phyloP scores from a whole-genome alignment of 1,140 invertebrate genomes.

The Caenorhabditis latens region DNA sequence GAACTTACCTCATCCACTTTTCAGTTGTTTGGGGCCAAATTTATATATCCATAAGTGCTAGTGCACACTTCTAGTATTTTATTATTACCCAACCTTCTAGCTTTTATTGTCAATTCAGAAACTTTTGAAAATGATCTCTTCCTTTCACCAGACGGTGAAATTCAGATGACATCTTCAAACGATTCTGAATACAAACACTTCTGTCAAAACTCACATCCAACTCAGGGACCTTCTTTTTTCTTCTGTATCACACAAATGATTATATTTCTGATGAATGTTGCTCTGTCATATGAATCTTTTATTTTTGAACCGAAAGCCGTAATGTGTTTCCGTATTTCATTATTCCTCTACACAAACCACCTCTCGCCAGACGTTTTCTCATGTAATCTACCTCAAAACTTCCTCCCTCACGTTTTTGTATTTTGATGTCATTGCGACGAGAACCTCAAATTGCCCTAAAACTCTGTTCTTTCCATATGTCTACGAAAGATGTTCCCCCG shows the following conservation, averaged over 20 bases:
- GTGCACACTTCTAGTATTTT: conserved; percentile 46
- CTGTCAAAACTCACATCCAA: conserved; percentile 44
- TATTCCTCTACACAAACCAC: neutral
- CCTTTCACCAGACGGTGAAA: too few species aligned
- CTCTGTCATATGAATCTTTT: conserved; percentile 42
- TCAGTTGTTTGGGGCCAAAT: conserved; percentile 45
- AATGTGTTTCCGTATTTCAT: conserved; percentile 51
- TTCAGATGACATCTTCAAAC: neutral
- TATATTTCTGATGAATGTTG: conserved; percentile 55
- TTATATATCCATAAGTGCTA: conserved; percentile 9
- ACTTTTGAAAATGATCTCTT: conserved; percentile 28
- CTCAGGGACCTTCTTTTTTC: conserved; percentile 42
- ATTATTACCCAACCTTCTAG: conserved; percentile 22
- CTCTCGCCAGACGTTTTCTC: neutral
- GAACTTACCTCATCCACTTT: conserved; percentile 46
- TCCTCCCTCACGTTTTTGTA: neutral
- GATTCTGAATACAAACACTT: neutral
- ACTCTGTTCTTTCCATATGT: conserved; percentile 37
- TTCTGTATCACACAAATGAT: conserved; percentile 52
- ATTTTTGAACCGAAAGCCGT: conserved; percentile 48
- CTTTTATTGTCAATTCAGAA: conserved; percentile 38
- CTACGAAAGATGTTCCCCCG: conserved; percentile 1
- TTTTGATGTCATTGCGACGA: conserved; percentile 13
- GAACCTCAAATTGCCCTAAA: conserved; percentile 13
- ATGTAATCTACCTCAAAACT: conserved; percentile 28